Base-by-base conservation (phyloP, 2,113 vertebrate species). In the Percopsis transmontana region DNA sequence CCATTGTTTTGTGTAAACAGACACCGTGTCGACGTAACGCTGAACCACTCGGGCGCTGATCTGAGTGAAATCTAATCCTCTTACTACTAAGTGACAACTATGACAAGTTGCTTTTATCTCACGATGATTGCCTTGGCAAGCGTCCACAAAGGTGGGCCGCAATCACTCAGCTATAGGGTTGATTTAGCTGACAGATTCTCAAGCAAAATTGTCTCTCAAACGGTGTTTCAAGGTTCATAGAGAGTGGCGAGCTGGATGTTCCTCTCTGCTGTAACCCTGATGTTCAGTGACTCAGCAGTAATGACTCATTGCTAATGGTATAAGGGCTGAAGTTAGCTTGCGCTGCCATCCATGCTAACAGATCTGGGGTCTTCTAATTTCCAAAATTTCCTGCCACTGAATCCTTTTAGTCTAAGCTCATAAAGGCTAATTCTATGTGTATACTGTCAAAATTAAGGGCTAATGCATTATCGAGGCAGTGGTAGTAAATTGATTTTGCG, bases 241-340 rank as follows among this genome's bases (percentile, higher is more conserved):
- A 18, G 16, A 39, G 33, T 16, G 38, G 33, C 19, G n/a, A 58
- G 19, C 14, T 1, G n/a, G 1, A 38, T 16, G 56, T 33, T 23
- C 41, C 15, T 3, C 18, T 16, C 38, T 68, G 33, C 40, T 52
- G n/a, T 40, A 58, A 21, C 53, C 60, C 65, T 1, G 24, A 19
- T 55, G n/a, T 38, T 5, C 44, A 16, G 45, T 79, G 76, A 82
- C 76, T 76, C 76, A 76, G 76, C 76, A 63, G 13, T 15, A 58
- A 61, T 57, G 72, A 82, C 5, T 79, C 72, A 68, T 39, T 33
- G 54, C 68, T 64, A 65, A 12, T 48, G 0, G 54, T 19, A 56
- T 18, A 23, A n/a, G 14, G 63, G 44, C 39, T 3, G 3, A 18
- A 44, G 62, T 58, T 40, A 52, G 48, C 47, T 58, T 52, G 41